Base-by-base conservation (phyloP, 2,888 invertebrate species). In the Lycocerus yunnanus region DNA sequence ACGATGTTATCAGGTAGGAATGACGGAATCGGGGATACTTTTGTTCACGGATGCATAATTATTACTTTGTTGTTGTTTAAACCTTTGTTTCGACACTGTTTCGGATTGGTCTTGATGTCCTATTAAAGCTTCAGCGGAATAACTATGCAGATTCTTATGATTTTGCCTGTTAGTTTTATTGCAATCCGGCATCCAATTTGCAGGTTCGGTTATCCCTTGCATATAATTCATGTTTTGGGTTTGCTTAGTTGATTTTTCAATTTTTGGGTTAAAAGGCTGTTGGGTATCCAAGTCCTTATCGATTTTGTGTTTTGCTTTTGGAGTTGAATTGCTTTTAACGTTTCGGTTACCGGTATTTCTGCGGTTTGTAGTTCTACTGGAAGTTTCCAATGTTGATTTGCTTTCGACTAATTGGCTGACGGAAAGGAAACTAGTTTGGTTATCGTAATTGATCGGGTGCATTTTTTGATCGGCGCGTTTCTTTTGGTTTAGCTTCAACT, bases 401-500 rank as follows among this genome's bases (percentile, higher is more conserved):
- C 88, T 89, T 78, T 90, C 91, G 2, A 92, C 91, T n/a, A 92
- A 82, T 75, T 91, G 91, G 82, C 91, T 92, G 0, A 92, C 91
- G 0, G 91, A 91, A 9, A 92, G 83, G 75, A 92, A 91, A 69
- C 88, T 89, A 21, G 86, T 86, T 13, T 87, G 85, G 27, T 87
- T 87, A 15, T 84, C 80, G 63, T 74, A 71, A 68, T 77, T 78
- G 15, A 73, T 72, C 24, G 71, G 81, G 80, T 70, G 74, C 16
- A 69, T 21, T 75, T n/a, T 79, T 79, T 3, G 74, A 69, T 59
- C 78, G 66, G 4, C 79, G 73, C 6, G 66, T 66, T 65, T 80
- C 79, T 2, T 71, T 16, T 63, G 72, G 80, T 68, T 21, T 69
- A 18, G 71, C 74, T 11, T 84, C 84, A n/a, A 78, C 79, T 78